Evolutionary conservation across 1,140 invertebrate species (phyloP).

Genomic region (Monochamus saltuarius): DNA sequence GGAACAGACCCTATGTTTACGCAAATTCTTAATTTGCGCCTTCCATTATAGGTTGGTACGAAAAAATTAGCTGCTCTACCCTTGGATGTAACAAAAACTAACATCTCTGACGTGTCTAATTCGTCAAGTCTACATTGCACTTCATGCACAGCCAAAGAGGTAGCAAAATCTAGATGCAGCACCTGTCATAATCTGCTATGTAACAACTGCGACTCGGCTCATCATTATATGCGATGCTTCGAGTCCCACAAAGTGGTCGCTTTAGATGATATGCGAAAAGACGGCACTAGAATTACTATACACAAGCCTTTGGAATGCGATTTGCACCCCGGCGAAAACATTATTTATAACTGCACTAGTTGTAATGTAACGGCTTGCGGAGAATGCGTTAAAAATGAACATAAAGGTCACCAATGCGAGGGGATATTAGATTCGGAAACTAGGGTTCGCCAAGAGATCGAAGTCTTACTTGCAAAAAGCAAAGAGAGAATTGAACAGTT

Average conservation of each 20-base stretch:
- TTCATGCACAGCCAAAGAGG: constrained; percentile 85
- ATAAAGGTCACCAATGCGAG: constrained; percentile 81
- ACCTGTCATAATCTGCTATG: constrained; percentile 94
- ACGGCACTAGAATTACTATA: constrained; percentile 69
- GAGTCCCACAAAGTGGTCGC: constrained; percentile 87
- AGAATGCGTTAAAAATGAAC: constrained; percentile 77
- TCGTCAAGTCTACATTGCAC: constrained; percentile 79
- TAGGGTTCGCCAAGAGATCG: constrained; percentile 72
- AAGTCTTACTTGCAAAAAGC: constrained; percentile 69
- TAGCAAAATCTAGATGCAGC: constrained; percentile 86
- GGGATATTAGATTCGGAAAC: constrained; percentile 71
- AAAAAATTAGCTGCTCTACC: constrained; percentile 74
- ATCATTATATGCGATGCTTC: constrained; percentile 92
- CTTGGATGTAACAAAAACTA: constrained; percentile 80
- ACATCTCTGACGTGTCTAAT: constrained; percentile 81
- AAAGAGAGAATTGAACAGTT: constrained; percentile 72
- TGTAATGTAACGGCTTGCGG: constrained; percentile 82
- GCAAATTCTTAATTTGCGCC: too few relatives aligned
- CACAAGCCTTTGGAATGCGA: constrained; percentile 82
- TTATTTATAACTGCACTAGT: constrained; percentile 78
- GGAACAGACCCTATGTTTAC: too few relatives aligned
- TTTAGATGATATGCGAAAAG: constrained; percentile 82
- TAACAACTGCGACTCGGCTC: constrained; percentile 89
- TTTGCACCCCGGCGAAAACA: constrained; percentile 72
- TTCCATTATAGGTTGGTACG: constrained; percentile 57